A percentile compares a stretch with the other conserved stretches of the same genome.
Conservation (phyloP, 2,888 invertebrate species). For the Gandaritis pyraliata region DNA sequence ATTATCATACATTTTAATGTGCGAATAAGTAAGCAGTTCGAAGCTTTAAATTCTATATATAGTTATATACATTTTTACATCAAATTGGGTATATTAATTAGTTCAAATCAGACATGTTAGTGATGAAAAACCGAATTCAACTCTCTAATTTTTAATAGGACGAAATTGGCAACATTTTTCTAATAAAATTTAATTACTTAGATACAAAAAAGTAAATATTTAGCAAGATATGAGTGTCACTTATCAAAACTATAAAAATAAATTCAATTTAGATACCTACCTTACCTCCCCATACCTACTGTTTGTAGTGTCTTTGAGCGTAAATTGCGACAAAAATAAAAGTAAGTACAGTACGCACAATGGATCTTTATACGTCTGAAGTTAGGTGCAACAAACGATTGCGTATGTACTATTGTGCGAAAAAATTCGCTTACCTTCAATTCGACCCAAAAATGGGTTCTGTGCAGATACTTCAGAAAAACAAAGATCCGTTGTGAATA, state of each 20-base stretch:
- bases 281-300: neutral
- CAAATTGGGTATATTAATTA: constrained; percentile 39
- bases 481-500: too few relatives aligned
- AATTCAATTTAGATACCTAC: neutral
- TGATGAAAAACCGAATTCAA: constrained; percentile 33
- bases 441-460: too few relatives aligned
- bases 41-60: constrained; percentile 33
- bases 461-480: too few relatives aligned
- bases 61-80: constrained; percentile 29
- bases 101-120: constrained; percentile 45
- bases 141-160: constrained; percentile 43
- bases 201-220: constrained; percentile 5
- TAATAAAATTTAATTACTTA: constrained; percentile 20
- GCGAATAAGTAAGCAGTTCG: constrained; percentile 35
- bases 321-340: neutral
- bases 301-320: neutral
- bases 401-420: too few relatives aligned
- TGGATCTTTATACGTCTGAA: too few relatives aligned
- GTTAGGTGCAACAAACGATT: too few relatives aligned
- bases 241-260: constrained; percentile 1
- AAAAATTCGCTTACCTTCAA: too few relatives aligned
- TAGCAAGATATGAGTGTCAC: constrained; percentile 20
- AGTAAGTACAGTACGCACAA: too few relatives aligned
- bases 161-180: constrained; percentile 50
- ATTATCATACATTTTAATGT: constrained; percentile 29